phyloP scores from a whole-genome alignment of 2,797 vertebrate genomes.

The Capromys pilorides region DNA sequence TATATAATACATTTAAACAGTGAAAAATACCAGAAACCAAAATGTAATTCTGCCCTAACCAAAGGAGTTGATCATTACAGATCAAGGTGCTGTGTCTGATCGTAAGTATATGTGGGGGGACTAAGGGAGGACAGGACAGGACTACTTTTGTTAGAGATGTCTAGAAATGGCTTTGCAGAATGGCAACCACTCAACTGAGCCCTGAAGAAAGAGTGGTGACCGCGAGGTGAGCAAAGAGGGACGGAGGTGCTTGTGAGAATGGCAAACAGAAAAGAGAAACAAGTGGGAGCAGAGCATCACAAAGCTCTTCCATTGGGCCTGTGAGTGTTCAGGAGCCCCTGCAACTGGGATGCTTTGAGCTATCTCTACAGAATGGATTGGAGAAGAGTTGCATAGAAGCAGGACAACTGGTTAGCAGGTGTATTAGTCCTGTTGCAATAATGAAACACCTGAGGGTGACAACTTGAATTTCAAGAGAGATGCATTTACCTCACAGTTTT shows the following conservation, averaged over 20 bases:
- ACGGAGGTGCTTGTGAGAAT: background rate
- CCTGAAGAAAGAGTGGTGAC: background rate
- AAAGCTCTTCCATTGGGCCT: background rate
- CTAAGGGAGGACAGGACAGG: fast-evolving
- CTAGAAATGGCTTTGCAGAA: background rate
- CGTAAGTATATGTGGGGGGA: background rate
- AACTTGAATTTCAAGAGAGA: background rate
- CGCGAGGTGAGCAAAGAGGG: background rate
- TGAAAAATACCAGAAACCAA: background rate
- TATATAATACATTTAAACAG: background rate
- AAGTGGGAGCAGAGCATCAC: background rate
- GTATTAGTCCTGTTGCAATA: background rate
- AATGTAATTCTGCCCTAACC: background rate
- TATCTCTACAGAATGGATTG: background rate
- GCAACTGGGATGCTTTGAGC: background rate
- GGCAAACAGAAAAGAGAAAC: background rate
- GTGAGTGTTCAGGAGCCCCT: background rate
- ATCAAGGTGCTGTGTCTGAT: too few species aligned
- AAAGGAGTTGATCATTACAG: background rate
- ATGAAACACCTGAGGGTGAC: background rate
- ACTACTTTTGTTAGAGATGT: background rate
- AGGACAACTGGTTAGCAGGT: background rate
- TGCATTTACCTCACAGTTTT: background rate
- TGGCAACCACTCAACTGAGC: background rate
- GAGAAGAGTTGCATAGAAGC: background rate